Conservation (phyloP, 2,888 invertebrate species). For the Dynastes maya region DNA sequence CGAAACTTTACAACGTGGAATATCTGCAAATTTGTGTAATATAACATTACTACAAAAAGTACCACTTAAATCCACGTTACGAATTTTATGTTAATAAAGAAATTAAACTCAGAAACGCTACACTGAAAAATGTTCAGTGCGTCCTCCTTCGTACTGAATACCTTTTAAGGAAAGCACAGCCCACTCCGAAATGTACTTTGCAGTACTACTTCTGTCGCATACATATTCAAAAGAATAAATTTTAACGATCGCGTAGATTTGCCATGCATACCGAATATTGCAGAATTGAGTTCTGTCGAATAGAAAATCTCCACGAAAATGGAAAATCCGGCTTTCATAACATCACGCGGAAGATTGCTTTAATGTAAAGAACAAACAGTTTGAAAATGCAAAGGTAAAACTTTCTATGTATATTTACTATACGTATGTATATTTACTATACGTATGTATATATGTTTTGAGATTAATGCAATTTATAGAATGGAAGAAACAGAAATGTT, state of each 20-base stretch:
- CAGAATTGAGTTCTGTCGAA: conserved; percentile 15
- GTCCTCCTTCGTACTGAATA: too few relatives aligned
- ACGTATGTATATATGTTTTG: neutral
- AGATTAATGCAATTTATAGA: neutral
- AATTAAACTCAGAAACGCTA: too few relatives aligned
- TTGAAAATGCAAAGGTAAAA: conserved; percentile 6
- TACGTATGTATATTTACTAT: neutral
- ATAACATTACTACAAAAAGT: too few relatives aligned
- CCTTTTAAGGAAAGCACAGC: too few relatives aligned
- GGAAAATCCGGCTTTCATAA: conserved; percentile 1
- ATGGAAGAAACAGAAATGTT: neutral
- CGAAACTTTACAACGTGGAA: too few relatives aligned
- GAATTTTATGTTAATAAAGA: too few relatives aligned
- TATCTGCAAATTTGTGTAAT: too few relatives aligned
- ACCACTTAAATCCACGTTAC: too few relatives aligned
- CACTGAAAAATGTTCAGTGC: too few relatives aligned
- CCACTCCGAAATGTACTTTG: too few relatives aligned
- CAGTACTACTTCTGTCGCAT: neutral
- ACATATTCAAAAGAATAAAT: conserved; percentile 27
- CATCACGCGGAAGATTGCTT: neutral
- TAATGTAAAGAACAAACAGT: neutral
- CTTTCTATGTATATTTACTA: neutral
- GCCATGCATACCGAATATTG: conserved; percentile 4
- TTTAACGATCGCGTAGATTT: conserved; percentile 22
- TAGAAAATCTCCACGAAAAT: neutral